Base-by-base conservation (phyloP, 1,140 invertebrate genomes). In the Bombus confusus region DNA sequence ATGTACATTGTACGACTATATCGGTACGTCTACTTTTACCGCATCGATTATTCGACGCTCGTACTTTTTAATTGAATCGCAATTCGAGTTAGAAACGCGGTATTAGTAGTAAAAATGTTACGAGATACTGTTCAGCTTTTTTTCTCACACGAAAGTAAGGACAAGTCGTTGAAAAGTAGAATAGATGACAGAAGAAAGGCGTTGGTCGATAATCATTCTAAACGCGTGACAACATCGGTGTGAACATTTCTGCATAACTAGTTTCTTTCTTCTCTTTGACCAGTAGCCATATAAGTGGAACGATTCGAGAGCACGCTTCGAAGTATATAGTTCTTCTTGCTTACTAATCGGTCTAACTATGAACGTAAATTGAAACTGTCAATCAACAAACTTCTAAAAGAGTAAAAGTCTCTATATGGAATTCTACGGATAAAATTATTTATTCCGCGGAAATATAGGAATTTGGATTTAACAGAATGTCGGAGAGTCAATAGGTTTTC, bases 241-340 rank as follows among this genome's bases (percentile, higher is more conserved):
- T 37, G 25, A 77, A 4, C 25, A 41, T n/a, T 39, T 47, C 28
- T 52, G 28, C 34, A n/a, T 76, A 76, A 62, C 28, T 62, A 22
- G 52, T 64, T 62, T 75, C 37, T 52, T 52, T 81, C 39, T 52
- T 2, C 59, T 1, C 22, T 28, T 39, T 31, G 62, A 0, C 8
- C 6, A 18, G 0, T 9, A 12, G 12, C 28, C 5, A 25, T 80
- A 85, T 80, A 85, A 85, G 77, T 85, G 28, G 83, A 68, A 85
- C 69, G 31, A 9, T 59, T n/a, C 69, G 37, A 68, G 41, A 74
- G 28, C 80, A 85, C 22, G 31, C 39, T n/a, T 43, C 31, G 1
- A 25, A 37, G 15, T 71, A 39, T 22, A 18, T 71, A 18, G 34
- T 25, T 18, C 25, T n/a, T 1, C 4, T 37, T 22, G n/a, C 8